Base-by-base conservation (phyloP, 2,888 invertebrate species). In the Tinea trinotella region DNA sequence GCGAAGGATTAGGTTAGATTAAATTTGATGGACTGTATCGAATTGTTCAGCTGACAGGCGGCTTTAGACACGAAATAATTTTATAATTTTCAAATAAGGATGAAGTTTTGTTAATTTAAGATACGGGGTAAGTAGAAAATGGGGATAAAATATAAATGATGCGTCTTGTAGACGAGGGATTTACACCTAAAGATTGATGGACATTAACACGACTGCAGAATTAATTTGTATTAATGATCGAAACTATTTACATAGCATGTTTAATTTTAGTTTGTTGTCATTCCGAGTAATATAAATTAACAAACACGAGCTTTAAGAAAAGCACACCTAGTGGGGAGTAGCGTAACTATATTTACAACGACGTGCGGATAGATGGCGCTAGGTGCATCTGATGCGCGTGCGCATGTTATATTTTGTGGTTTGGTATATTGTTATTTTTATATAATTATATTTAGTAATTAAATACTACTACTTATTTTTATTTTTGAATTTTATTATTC, bases 21-120 rank as follows among this genome's bases (percentile, higher is more conserved):
- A 84, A 84, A 83, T 81, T 77, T 82, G 84, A 83, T 82, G 76
- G 81, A 82, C 84, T 79, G 75, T 68, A 72, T 71, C 68, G 73
- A 77, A 83, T 81, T 81, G 81, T 80, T 76, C 68, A 71, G 76
- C 69, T 76, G 81, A 81, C 83, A 82, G 78, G 61, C 65, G 70
- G 75, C 71, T 36, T 80, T 78, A 70, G 70, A 70, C 66, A 64
- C 59, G 61, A 77, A 79, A 79, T 81, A 71, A 81, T 81, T 74
- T 75, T 65, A 74, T 74, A 76, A 81, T 76, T 76, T 75, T 70
- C 70, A 18, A 18, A 20, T 36, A 36, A 35, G 35, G 12, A 35
- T 18, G 52, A 19, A 36, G 40, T 53, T 53, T 22, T 53, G 22
- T 40, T 53, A 53, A 52, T 52, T 52, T 52, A 52, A 52, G 52